Percentiles rank a stretch among this genome's conserved stretches.
These are phyloP conservation scores for Catharus bicknelli DNA, from an alignment of 2,113 vertebrate genomes.

Conservation along the genomic window DNA sequence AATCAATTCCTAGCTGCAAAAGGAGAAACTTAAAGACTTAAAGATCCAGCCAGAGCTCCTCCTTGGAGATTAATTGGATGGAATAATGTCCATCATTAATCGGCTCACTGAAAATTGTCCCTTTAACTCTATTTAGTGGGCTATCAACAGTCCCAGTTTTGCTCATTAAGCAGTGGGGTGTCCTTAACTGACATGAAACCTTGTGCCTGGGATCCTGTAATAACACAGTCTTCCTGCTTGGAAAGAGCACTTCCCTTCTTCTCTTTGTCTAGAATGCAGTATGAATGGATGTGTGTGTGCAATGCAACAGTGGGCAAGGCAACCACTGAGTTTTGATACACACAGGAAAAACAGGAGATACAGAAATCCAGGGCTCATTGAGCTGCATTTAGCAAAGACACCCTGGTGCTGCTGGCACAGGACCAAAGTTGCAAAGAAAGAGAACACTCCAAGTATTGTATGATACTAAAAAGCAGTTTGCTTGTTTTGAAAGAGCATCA, in stretches of 20 bases:
- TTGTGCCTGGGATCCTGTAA: neutral
- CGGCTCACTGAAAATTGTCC: fast-evolving
- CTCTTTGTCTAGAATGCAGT: neutral
- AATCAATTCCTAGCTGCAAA: neutral
- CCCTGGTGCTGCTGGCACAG: neutral
- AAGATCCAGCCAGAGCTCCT: neutral
- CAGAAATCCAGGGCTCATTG: neutral
- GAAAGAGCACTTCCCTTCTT: neutral
- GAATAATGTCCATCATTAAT: neutral
- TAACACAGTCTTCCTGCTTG: neutral
- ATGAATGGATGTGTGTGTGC: neutral
- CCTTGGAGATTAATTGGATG: constrained; percentile 21
- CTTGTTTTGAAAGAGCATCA: neutral
- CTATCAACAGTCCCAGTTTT: neutral
- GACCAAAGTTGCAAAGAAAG: neutral
- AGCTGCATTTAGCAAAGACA: neutral
- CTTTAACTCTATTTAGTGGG: neutral
- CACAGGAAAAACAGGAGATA: neutral
- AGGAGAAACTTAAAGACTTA: neutral
- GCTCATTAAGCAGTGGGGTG: neutral
- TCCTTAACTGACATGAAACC: neutral
- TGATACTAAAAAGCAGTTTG: neutral
- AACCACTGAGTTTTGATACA: neutral
- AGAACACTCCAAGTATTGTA: neutral
- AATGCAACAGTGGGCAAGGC: neutral